Conservation (phyloP, 2,888 invertebrate genomes). For the Chirona hameri region DNA sequence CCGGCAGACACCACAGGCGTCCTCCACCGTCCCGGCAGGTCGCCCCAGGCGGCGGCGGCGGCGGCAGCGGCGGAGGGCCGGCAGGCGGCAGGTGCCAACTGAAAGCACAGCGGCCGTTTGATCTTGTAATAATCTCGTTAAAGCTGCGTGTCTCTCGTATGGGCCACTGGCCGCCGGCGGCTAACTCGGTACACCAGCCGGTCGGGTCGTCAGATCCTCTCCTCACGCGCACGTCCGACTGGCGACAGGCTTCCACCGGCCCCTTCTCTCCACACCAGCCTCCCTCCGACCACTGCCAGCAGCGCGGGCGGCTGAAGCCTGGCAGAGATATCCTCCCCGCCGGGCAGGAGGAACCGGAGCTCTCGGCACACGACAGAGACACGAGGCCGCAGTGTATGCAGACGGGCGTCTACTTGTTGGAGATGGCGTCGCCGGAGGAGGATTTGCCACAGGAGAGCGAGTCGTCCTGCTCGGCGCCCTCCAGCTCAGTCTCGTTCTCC, state of each 20-base stretch:
- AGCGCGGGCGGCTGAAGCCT: neutral
- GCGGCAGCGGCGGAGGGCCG: neutral
- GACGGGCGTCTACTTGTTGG: neutral
- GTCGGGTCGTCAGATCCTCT: neutral
- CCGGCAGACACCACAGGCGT: neutral
- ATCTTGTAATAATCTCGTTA: conserved; percentile 2
- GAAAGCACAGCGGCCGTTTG: neutral
- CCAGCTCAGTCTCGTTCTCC: conserved; percentile 1
- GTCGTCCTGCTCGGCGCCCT: neutral
- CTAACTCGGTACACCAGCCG: neutral
- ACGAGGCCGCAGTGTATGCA: neutral
- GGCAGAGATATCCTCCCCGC: neutral
- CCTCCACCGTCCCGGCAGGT: neutral
- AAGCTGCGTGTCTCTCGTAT: neutral
- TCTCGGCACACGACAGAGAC: neutral
- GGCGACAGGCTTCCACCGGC: neutral
- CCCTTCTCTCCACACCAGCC: neutral
- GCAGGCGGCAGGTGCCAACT: neutral
- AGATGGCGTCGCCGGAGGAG: neutral
- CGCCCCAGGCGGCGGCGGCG: neutral
- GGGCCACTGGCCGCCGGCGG: neutral
- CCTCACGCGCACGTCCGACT: neutral
- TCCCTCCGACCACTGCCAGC: no score
- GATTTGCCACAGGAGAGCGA: conserved; percentile 6
- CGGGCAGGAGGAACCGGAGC: no score